A percentile compares a stretch with the other conserved stretches of the same genome.
These are phyloP conservation scores for Lissocephala sabroskyi DNA, from an alignment of 2,888 invertebrate species.

Conservation along the genomic window DNA sequence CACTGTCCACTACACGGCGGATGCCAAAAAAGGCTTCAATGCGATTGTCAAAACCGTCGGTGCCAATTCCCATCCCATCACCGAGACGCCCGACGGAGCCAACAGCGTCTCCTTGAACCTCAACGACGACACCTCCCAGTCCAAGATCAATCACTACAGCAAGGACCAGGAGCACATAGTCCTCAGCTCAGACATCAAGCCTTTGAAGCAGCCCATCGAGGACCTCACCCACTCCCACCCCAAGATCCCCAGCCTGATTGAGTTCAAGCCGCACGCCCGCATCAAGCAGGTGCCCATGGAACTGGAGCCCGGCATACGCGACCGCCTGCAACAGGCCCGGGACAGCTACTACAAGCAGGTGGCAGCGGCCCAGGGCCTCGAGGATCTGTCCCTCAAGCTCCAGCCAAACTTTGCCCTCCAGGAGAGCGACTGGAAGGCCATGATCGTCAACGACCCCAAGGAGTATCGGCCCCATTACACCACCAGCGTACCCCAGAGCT, in stretches of 20 bases:
- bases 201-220: constrained; percentile 60
- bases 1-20: constrained; percentile 76
- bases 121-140: constrained; percentile 69
- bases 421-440: constrained; percentile 67
- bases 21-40: constrained; percentile 75
- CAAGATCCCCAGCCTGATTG: constrained; percentile 67
- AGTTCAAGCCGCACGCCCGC: constrained; percentile 69
- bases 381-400: constrained; percentile 37
- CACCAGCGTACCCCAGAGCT: constrained; percentile 28
- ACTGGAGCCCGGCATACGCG: constrained; percentile 60
- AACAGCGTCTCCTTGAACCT: constrained; percentile 11
- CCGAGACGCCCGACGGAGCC: constrained; percentile 63
- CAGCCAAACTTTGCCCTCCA: constrained; percentile 48
- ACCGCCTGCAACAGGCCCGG: constrained; percentile 48
- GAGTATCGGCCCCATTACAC: constrained; percentile 45
- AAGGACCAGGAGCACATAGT: constrained; percentile 72
- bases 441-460: constrained; percentile 52
- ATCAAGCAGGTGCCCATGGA: constrained; percentile 70
- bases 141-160: constrained; percentile 72
- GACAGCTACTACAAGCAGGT: constrained; percentile 65
- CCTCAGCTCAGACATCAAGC: constrained; percentile 69
- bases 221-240: constrained; percentile 69
- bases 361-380: constrained; percentile 41
- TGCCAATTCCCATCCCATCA: constrained; percentile 70
- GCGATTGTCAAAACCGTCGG: constrained; percentile 74